Base-by-base conservation (phyloP, 2,888 invertebrate species). In the Aphelenchoides bicaudatus region DNA sequence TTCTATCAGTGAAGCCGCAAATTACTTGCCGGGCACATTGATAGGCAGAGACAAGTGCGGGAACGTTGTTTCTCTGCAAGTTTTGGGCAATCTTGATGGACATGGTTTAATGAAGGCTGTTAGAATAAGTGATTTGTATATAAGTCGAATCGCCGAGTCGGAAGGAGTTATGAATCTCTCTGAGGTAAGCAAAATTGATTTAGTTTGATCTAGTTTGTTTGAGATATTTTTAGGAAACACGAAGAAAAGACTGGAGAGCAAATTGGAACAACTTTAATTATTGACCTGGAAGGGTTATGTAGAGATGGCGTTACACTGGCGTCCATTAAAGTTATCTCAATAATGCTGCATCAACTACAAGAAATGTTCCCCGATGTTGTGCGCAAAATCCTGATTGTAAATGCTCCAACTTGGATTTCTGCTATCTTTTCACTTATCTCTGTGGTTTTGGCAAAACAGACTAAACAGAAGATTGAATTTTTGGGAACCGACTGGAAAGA, bases 351-450 rank as follows among this genome's bases (percentile, higher is more conserved):
- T 16, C 70, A 72, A 39, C 48, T 74, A 3, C 73, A 73, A 55
- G 70, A 66, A 10, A 61, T 75, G 54, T 75, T 75, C 58, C 74
- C 75, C 3, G 75, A 75, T 46, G 74, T 75, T 2, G 63, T 75
- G 31, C 62, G 74, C 0, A 69, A 71, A 39, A 65, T 73, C 23
- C 75, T 67, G 37, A 58, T 75, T 16, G 64, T 75, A 54, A 68
- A 68, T 52, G 68, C 70, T 6, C 75, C 74, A 8, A 62, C 64
- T 0, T 75, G 74, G 57, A 68, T 74, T 34, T 72, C 74, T 59
- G 56, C 72, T 25, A 51, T 74, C 16, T 74, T 72, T 72, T 59
- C 63, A n/a, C 61, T 69, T 61, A 66, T 74, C 38, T 67, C 67
- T 1, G 74, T 74, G 10, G 66, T 67, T 43, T 56, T 74, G 31